Evolutionary conservation across 30 jellyfish, hydroid and myxozoan genomes (phyloP).

Genomic region (Hydractinia symbiolongicarpus): DNA sequence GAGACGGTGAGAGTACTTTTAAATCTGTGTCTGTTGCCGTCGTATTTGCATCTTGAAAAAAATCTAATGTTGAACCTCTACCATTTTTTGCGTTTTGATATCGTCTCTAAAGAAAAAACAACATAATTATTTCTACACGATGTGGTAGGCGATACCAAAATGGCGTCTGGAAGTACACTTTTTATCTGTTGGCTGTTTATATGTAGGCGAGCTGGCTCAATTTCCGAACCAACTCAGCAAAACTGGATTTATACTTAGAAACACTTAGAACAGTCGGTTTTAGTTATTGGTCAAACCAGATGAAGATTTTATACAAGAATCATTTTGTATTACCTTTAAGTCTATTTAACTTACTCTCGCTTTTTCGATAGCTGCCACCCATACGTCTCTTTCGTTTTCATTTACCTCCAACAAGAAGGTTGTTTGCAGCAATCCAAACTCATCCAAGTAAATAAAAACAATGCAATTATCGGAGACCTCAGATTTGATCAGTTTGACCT

Average conservation of each 20-base stretch:
- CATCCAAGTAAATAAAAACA: slow-evolving; percentile 60
- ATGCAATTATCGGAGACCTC: slow-evolving; percentile 54
- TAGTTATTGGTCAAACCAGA: no score
- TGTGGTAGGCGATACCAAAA: no score
- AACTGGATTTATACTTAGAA: no score
- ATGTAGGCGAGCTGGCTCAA: no score
- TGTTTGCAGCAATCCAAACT: slow-evolving; percentile 52
- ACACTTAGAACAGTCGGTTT: no score
- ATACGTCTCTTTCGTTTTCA: slow-evolving; percentile 36
- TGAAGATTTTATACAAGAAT: no score
- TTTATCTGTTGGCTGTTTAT: no score
- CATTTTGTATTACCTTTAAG: no score
- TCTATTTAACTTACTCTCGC: slow-evolving; percentile 45
- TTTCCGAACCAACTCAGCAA: no score
- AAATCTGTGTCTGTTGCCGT: neutral
- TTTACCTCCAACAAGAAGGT: slow-evolving; percentile 56
- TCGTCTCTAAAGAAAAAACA: neutral
- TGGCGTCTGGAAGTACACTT: no score
- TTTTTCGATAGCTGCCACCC: slow-evolving; percentile 57
- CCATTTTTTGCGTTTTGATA: slow-evolving; percentile 51
- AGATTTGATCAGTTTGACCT: slow-evolving; percentile 43
- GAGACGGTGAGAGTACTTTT: no score
- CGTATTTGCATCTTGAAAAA: slow-evolving; percentile 63
- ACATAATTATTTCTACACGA: neutral
- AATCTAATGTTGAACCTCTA: slow-evolving; percentile 82